Percentiles rank a stretch among this genome's conserved stretches.
Conservation (phyloP, 2,113 vertebrate genomes). For the Pelecanus crispus region DNA sequence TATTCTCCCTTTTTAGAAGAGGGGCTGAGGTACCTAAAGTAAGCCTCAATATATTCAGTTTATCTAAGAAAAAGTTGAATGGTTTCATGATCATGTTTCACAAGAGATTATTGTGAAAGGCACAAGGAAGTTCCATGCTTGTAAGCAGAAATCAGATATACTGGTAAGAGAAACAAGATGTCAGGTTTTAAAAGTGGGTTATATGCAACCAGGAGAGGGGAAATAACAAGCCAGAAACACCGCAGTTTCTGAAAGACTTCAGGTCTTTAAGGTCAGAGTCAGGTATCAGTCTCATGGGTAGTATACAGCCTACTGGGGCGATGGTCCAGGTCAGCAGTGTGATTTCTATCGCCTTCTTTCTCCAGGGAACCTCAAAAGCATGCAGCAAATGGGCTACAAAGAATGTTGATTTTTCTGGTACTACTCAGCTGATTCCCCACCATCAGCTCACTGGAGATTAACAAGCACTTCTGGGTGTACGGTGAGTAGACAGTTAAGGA, state of each 20-base stretch:
- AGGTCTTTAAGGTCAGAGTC: neutral
- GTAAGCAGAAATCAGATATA: neutral
- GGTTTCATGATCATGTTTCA: neutral
- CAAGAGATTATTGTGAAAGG: neutral
- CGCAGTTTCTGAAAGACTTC: neutral
- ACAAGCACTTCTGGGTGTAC: neutral
- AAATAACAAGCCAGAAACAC: neutral
- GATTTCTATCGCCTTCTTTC: neutral
- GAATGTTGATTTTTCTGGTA: neutral
- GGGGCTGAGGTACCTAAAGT: rapidly evolving
- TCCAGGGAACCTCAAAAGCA: neutral
- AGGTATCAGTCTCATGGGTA: neutral
- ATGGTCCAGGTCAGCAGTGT: neutral
- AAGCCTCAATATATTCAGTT: neutral
- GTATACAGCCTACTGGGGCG: rapidly evolving
- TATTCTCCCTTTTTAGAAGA: neutral
- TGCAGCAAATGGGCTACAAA: neutral
- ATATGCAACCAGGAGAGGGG: neutral
- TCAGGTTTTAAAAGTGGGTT: neutral
- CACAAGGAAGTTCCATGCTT: neutral
- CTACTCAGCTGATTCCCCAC: neutral
- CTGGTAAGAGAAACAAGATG: neutral
- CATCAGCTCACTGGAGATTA: neutral
- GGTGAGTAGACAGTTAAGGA: neutral
- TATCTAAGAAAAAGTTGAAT: neutral